Base-by-base conservation (phyloP, 2,113 vertebrate genomes). In the Panthera uncia region DNA sequence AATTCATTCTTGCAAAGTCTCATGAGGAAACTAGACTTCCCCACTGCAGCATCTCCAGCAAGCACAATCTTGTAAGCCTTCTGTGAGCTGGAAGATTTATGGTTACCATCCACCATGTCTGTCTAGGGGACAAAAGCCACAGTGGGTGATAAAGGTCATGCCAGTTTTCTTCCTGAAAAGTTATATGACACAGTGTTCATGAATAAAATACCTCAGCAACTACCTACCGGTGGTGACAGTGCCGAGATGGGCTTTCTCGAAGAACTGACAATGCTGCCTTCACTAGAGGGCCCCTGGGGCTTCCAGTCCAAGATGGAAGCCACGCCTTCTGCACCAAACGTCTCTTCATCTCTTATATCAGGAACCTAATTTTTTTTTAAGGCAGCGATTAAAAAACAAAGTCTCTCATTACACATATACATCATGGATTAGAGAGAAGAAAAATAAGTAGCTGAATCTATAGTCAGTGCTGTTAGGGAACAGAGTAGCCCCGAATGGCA, bases 1-100 rank as follows among this genome's bases (percentile, higher is more conserved):
- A 99, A 99, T 98, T 99, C 99, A 36, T 99, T 99, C 99, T 99
- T 99, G 99, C 99, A 99, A 95, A 99, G 99, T 52, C 99, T 99
- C 87, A 99, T 99, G 91, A 99, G 99, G 97, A 99, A 99, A 98
- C 99, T 99, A 93, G 99, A 99, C 97, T 99, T 99, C 78, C 99
- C 99, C 96, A 99, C 99, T 0, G 99, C 99, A 41, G 99, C 99
- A 0, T 99, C 99, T 90, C 99, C 99, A 7, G 99, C 99, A 92
- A 99, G 98, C 78, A 99, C 99, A 16, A 99, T 99, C 98, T 99
- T 99, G 98, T 99, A 99, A 61, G 99, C 98, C 90, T 99, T 99
- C 94, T 99, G 99, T 18, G 99, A 99, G 3, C 96, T 97, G 65
- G 98, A 97, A 92, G 98, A 98, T 93, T 99, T 99, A 27, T 92